A percentile compares a stretch with the other conserved stretches of the same genome.
Evolutionary conservation across 2,797 vertebrate genomes (phyloP).

Genomic region (Aythya fuligula): DNA sequence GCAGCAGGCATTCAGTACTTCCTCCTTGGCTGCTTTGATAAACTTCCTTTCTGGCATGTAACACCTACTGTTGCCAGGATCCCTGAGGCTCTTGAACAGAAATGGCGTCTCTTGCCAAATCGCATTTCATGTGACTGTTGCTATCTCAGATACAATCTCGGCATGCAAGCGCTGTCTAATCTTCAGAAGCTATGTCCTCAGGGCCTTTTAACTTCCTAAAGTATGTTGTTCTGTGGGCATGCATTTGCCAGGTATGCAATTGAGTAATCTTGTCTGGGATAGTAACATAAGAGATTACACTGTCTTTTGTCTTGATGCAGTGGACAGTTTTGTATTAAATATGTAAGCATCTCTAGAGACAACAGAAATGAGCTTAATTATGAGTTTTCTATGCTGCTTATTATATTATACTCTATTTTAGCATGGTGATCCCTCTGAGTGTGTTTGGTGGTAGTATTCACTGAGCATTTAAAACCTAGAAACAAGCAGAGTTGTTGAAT

Average conservation of each 20-base stretch:
- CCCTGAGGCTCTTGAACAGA: neutral
- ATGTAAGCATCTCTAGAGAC: neutral
- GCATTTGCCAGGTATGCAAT: neutral
- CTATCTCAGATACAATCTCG: conserved; percentile 2
- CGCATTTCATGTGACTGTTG: neutral
- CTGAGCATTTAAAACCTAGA: neutral
- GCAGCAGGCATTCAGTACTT: neutral
- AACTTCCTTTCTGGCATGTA: neutral
- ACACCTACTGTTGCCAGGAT: neutral
- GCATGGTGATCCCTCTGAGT: accelerated
- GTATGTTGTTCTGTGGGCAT: neutral
- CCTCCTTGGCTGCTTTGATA: neutral
- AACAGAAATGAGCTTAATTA: neutral
- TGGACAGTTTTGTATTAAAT: neutral
- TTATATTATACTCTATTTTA: neutral
- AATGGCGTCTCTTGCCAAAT: neutral
- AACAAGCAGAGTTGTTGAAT: neutral
- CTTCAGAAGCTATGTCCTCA: conserved; percentile 33
- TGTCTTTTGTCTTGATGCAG: neutral
- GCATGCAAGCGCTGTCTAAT: neutral
- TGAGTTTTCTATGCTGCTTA: neutral
- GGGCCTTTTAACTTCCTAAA: neutral
- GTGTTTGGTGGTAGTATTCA: neutral
- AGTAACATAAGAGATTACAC: neutral
- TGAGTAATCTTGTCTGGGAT: neutral